phyloP scores from a whole-genome alignment of 2,888 invertebrate species.

The Oscheius myriophilus region DNA sequence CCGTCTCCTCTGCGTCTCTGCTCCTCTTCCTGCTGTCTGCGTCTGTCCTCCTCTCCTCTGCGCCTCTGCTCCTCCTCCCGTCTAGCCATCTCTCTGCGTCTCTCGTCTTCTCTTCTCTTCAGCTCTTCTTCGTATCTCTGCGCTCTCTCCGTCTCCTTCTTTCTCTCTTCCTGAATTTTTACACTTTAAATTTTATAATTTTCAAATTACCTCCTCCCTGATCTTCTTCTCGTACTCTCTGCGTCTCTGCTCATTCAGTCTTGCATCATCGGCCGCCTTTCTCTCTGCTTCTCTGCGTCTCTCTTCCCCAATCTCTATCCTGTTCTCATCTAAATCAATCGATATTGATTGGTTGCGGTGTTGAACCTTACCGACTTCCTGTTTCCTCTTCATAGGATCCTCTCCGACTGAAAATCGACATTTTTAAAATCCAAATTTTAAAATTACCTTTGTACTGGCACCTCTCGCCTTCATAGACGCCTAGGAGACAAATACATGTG shows the following conservation, averaged over 20 bases:
- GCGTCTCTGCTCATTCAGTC: constrained; percentile 18
- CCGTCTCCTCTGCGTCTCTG: constrained; percentile 3
- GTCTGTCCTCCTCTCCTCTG: constrained; percentile 1
- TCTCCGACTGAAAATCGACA: constrained; percentile 26
- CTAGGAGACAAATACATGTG: constrained; percentile 64
- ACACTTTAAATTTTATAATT: background rate
- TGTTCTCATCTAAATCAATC: no score
- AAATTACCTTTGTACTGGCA: constrained; percentile 44
- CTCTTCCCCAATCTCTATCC: constrained; percentile 6
- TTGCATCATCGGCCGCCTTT: constrained; percentile 11
- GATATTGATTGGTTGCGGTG: no score
- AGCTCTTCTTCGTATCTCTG: constrained; percentile 19
- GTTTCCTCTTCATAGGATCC: constrained; percentile 19
- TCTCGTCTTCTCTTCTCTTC: constrained; percentile 17
- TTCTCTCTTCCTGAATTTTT: constrained; percentile 15
- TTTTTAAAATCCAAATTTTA: background rate
- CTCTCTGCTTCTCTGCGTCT: constrained; percentile 9
- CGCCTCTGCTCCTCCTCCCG: constrained; percentile 3
- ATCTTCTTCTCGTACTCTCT: constrained; percentile 17
- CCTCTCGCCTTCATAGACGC: constrained; percentile 59
- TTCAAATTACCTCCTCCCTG: constrained; percentile 1
- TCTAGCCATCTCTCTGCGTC: constrained; percentile 13
- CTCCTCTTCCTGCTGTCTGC: constrained; percentile 17
- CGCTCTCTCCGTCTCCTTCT: constrained; percentile 3
- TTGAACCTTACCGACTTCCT: background rate